A percentile compares a stretch with the other conserved stretches of the same genome.
These are phyloP conservation scores for Drosophila eugracilis DNA, from an alignment of 1,140 invertebrate genomes.

Conservation along the genomic window DNA sequence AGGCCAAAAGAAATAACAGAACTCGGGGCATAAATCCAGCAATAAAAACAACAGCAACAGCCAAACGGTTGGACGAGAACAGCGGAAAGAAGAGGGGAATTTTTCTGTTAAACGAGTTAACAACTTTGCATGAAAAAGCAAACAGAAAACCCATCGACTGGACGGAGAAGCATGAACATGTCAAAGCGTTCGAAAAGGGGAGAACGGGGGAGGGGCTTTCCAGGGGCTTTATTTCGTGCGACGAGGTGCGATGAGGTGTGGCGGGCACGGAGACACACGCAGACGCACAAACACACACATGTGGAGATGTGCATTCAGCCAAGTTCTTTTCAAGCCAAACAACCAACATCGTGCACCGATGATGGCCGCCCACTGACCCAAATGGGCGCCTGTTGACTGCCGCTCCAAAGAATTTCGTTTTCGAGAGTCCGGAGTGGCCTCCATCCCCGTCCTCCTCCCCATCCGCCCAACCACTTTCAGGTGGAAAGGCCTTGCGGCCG, in stretches of 20 bases:
- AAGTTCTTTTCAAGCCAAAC: constrained; percentile 44
- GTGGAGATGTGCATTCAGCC: constrained; percentile 62
- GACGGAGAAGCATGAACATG: constrained; percentile 48
- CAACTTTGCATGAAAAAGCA: constrained; percentile 80
- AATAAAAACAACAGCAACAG: constrained; percentile 10
- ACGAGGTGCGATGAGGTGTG: constrained; percentile 33
- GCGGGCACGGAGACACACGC: neutral
- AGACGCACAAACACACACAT: neutral
- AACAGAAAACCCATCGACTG: constrained; percentile 71
- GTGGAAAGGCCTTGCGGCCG: constrained; percentile 30
- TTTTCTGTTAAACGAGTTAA: constrained; percentile 75
- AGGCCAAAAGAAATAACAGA: constrained; percentile 75
- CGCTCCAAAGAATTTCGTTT: constrained; percentile 68
- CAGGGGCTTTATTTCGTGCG: too few relatives aligned
- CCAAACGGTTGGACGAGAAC: constrained; percentile 20
- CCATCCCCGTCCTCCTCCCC: neutral
- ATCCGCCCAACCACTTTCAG: neutral
- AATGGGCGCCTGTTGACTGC: constrained; percentile 57
- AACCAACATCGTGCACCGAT: constrained; percentile 24
- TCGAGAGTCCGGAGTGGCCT: constrained; percentile 13
- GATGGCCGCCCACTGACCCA: constrained; percentile 74
- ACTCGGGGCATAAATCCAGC: constrained; percentile 59
- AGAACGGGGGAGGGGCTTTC: neutral
- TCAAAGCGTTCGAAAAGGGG: constrained; percentile 34
- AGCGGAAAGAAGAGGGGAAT: constrained; percentile 20